Percentiles rank a stretch among this genome's conserved stretches.
These are phyloP conservation scores for Leptinotarsa peninsularis DNA, from an alignment of 2,888 invertebrate species.

Conservation along the genomic window DNA sequence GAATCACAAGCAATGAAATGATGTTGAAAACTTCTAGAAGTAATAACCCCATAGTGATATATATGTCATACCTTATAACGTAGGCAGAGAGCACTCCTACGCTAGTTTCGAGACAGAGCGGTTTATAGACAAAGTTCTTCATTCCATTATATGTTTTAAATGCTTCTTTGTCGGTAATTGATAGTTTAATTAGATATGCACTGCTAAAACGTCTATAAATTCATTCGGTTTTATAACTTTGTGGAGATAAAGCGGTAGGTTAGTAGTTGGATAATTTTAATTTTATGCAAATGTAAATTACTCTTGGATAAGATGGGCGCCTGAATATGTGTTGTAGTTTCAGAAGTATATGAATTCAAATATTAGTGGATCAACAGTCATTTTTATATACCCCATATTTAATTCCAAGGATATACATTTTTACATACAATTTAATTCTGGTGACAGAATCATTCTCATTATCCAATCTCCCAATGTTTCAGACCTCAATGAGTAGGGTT, in stretches of 20 bases:
- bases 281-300: conserved; percentile 11
- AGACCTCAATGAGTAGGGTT: no score
- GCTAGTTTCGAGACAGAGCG: conserved; percentile 17
- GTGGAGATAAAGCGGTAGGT: conserved; percentile 18
- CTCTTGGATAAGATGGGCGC: conserved; percentile 1
- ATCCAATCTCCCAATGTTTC: no score
- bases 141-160: conserved; percentile 35
- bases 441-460: no score
- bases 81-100: conserved; percentile 35
- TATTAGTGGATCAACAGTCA: no score
- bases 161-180: conserved; percentile 44
- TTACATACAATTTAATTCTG: no score
- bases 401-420: no score
- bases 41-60: conserved; percentile 40
- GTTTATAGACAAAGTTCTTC: conserved; percentile 29
- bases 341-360: background rate
- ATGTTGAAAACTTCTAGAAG: conserved; percentile 29
- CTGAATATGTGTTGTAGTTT: background rate
- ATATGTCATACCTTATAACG: conserved; percentile 35
- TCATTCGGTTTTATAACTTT: conserved; percentile 24
- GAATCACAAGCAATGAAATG: background rate
- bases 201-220: conserved; percentile 41
- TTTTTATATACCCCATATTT: no score
- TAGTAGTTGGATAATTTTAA: conserved; percentile 9
- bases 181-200: conserved; percentile 45